A percentile compares a stretch with the other conserved stretches of the same genome.
These are phyloP conservation scores for Pocillopora meandrina DNA, from an alignment of 92 coral and sea anemone species.

Conservation along the genomic window DNA sequence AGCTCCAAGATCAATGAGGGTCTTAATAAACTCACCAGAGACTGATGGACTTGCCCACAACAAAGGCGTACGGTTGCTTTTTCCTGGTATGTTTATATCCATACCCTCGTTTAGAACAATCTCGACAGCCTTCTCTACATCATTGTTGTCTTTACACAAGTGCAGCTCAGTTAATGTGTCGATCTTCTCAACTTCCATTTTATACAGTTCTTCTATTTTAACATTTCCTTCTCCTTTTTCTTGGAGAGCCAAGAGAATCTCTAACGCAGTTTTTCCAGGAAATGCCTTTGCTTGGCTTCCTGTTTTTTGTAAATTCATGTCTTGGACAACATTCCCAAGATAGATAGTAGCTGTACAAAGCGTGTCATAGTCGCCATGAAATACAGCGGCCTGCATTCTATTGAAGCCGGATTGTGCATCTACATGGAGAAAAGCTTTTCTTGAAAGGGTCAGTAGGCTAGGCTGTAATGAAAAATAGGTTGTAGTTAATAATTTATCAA, in stretches of 20 bases:
- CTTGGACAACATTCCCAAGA: not conserved
- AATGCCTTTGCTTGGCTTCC: too few relatives aligned
- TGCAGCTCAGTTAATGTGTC: too few relatives aligned
- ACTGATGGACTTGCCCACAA: not conserved
- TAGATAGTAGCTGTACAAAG: not conserved
- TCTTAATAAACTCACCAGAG: not conserved
- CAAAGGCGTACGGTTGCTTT: slow-evolving; percentile 12
- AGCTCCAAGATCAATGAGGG: not conserved
- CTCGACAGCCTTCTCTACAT: too few relatives aligned
- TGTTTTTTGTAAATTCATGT: too few relatives aligned
- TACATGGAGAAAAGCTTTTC: not conserved
- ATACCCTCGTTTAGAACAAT: too few relatives aligned
- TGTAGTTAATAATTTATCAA: too few relatives aligned
- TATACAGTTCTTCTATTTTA: not conserved
- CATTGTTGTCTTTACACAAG: too few relatives aligned
- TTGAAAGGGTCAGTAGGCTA: too few relatives aligned
- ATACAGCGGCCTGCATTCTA: not conserved
- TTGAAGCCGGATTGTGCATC: not conserved
- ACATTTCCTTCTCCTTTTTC: not conserved
- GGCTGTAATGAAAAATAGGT: not conserved
- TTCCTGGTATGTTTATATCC: slow-evolving; percentile 5
- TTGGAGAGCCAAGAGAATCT: too few relatives aligned
- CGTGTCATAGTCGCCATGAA: not conserved
- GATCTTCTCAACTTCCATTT: not conserved
- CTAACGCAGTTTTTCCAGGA: too few relatives aligned